A percentile compares a stretch with the other conserved stretches of the same genome.
These are phyloP conservation scores for Caerostris extrusa DNA, from an alignment of 1,140 invertebrate species.

Conservation along the genomic window DNA sequence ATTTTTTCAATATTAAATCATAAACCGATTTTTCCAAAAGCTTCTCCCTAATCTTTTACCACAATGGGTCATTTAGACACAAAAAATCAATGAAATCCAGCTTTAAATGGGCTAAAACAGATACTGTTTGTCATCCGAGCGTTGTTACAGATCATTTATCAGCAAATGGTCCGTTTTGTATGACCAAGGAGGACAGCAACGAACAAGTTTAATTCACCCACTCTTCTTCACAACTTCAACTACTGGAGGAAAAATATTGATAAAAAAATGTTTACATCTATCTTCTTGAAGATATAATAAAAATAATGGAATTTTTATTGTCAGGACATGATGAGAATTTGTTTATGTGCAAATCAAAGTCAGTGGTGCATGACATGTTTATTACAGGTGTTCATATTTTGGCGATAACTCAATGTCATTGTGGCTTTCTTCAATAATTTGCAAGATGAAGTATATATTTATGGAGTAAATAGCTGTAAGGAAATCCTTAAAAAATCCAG, in stretches of 20 bases:
- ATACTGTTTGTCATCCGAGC: not conserved
- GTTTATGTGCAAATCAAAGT: not conserved
- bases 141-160: slow-evolving; percentile 25
- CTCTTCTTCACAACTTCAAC: not conserved
- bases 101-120: not conserved
- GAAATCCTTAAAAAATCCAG: too few species aligned
- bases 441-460: too few species aligned
- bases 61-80: not conserved
- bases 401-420: too few species aligned
- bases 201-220: not conserved
- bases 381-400: too few species aligned
- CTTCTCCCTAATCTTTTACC: too few species aligned
- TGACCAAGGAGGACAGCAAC: not conserved
- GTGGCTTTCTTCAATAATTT: too few species aligned
- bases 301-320: not conserved
- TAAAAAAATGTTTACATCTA: not conserved
- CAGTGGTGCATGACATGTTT: too few species aligned
- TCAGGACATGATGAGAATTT: not conserved
- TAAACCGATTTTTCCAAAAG: too few species aligned
- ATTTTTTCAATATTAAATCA: too few species aligned
- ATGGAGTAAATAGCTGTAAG: too few species aligned
- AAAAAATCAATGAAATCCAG: slow-evolving; percentile 6
- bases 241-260: not conserved
- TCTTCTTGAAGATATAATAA: not conserved
- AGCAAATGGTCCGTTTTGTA: slow-evolving; percentile 19